Percentiles rank a stretch among this genome's conserved stretches.
Evolutionary conservation across 2,113 vertebrate species (phyloP).

Genomic region (Zootoca vivipara): DNA sequence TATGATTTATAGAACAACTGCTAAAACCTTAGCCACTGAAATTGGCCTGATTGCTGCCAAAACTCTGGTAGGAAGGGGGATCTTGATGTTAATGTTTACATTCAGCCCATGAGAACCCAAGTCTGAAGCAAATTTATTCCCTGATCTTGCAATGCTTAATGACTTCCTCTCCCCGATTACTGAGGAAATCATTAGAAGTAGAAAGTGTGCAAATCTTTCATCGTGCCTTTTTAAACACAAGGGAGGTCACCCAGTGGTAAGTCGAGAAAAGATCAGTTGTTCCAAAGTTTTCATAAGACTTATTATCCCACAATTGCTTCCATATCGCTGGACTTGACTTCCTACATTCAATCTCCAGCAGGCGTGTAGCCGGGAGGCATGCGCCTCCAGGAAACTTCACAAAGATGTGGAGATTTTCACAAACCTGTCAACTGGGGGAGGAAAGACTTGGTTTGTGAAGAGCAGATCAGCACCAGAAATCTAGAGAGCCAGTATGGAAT

Average conservation of each 20-base stretch:
- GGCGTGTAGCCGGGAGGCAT: constrained; percentile 4
- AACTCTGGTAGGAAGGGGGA: neutral
- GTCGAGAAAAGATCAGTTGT: constrained; percentile 81
- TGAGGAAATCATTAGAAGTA: constrained; percentile 90
- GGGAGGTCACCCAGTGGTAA: constrained; percentile 78
- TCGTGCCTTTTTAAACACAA: constrained; percentile 80
- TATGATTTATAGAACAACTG: rapidly evolving
- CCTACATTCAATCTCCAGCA: constrained; percentile 8
- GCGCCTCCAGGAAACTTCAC: neutral
- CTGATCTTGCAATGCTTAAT: constrained; percentile 81
- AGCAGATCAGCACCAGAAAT: neutral
- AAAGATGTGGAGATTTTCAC: neutral
- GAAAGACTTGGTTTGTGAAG: neutral
- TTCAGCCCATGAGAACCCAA: constrained; percentile 80
- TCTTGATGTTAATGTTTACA: constrained; percentile 50
- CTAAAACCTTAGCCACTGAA: constrained; percentile 33
- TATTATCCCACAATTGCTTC: constrained; percentile 83
- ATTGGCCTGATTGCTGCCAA: constrained; percentile 13
- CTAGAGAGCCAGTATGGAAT: neutral
- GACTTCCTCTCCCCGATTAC: constrained; percentile 89
- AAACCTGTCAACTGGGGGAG: neutral
- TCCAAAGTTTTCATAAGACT: constrained; percentile 82
- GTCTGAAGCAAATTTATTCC: constrained; percentile 83
- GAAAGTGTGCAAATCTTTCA: constrained; percentile 90
- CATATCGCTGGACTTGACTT: constrained; percentile 75